phyloP scores from a whole-genome alignment of 2,113 vertebrate genomes.

The Sclerurus mexicanus region DNA sequence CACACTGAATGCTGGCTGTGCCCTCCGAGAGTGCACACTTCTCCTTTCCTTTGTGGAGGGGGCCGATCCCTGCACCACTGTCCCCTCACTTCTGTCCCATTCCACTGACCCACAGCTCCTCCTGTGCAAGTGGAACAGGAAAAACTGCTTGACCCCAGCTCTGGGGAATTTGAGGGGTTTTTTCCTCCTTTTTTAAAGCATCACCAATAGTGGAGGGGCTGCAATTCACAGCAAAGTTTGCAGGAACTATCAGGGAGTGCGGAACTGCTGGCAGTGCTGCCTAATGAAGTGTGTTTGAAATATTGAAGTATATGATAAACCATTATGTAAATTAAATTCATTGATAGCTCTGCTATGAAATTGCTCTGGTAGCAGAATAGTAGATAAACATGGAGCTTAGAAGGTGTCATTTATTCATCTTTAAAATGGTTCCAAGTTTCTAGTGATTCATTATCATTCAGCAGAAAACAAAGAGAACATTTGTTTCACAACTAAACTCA shows the following conservation, averaged over 20 bases:
- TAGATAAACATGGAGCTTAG: slow-evolving; percentile 67
- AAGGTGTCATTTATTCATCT: slow-evolving; percentile 64
- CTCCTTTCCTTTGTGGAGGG: neutral
- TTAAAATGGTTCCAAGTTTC: slow-evolving; percentile 52
- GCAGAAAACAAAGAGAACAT: slow-evolving; percentile 60
- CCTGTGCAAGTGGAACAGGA: neutral
- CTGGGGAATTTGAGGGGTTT: neutral
- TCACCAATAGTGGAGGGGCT: neutral
- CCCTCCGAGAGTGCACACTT: accelerated
- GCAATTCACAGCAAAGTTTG: neutral
- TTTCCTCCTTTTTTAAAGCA: neutral
- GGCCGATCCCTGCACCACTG: neutral
- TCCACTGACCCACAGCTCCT: neutral
- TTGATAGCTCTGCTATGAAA: slow-evolving; percentile 59
- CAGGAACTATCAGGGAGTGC: neutral
- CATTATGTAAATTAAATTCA: slow-evolving; percentile 53
- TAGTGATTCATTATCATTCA: slow-evolving; percentile 41
- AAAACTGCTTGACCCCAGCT: neutral
- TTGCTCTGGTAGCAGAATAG: slow-evolving; percentile 49
- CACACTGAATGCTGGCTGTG: neutral
- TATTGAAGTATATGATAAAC: slow-evolving; percentile 53
- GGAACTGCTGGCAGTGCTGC: slow-evolving; percentile 18
- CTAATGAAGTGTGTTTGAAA: slow-evolving; percentile 53
- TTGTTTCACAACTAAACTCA: neutral
- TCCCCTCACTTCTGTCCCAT: neutral